Percentiles rank a stretch among this genome's conserved stretches.
Evolutionary conservation across 2,797 vertebrate species (phyloP).

Genomic region (Sebastes melanostomus): DNA sequence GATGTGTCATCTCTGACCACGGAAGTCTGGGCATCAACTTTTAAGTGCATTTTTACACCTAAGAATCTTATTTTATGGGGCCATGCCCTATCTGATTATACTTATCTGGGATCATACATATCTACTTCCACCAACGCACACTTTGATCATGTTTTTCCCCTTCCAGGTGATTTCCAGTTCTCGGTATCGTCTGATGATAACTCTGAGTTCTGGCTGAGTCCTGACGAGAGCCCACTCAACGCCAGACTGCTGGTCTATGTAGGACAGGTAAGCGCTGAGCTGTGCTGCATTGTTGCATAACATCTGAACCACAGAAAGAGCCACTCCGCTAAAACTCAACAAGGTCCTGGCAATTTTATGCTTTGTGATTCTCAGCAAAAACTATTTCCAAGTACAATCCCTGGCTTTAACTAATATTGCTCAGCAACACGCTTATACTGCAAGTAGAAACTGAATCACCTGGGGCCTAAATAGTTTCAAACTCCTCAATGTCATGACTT

Average conservation of each 20-base stretch:
- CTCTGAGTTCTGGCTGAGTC: slow-evolving; percentile 97
- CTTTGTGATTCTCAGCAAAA: slow-evolving; percentile 9
- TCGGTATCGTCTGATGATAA: slow-evolving; percentile 98
- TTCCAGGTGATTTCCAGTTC: slow-evolving; percentile 95
- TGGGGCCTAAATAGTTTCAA: slow-evolving; percentile 9
- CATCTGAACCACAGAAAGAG: slow-evolving; percentile 1
- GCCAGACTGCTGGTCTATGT: slow-evolving; percentile 91
- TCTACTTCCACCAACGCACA: slow-evolving; percentile 14
- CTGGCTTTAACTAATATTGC: slow-evolving; percentile 36
- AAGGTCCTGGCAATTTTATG: neutral
- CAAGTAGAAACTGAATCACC: slow-evolving; percentile 15
- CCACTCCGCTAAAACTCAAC: neutral
- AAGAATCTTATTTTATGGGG: slow-evolving; percentile 1
- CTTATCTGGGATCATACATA: slow-evolving; percentile 8
- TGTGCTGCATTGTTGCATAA: slow-evolving; percentile 5
- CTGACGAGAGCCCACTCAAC: slow-evolving; percentile 90
- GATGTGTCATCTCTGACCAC: neutral
- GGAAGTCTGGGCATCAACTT: neutral
- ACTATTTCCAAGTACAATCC: neutral
- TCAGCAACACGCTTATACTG: slow-evolving; percentile 40
- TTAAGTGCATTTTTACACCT: neutral
- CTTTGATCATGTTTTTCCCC: slow-evolving; percentile 49
- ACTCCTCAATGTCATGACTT: slow-evolving; percentile 41
- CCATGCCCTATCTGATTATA: neutral
- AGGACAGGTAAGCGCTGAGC: slow-evolving; percentile 86